These are phyloP conservation scores for Lepidiolamprologus cunningtoni DNA, from an alignment of 2,113 vertebrate species.

Conservation along the genomic window DNA sequence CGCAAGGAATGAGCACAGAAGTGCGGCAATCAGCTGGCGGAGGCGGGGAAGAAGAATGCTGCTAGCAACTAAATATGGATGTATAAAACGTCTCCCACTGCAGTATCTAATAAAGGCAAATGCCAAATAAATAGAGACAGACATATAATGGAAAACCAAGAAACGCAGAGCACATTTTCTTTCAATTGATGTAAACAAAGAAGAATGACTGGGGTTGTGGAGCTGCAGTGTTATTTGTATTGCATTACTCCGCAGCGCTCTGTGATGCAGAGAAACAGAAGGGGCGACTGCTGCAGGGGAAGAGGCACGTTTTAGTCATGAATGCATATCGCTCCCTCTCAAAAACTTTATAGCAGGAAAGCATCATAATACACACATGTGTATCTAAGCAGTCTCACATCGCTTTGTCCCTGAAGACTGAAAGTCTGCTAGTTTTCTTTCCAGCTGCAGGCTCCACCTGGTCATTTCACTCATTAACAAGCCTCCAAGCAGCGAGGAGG, in stretches of 20 bases:
- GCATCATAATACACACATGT: background rate
- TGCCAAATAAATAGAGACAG: background rate
- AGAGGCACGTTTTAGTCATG: background rate
- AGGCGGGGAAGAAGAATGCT: background rate
- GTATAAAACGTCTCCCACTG: background rate
- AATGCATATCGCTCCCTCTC: background rate
- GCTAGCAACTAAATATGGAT: background rate
- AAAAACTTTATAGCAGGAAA: background rate
- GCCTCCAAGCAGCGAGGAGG: background rate
- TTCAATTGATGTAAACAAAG: background rate
- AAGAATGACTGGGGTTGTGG: background rate
- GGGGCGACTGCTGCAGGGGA: background rate
- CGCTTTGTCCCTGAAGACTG: background rate
- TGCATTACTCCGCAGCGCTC: background rate
- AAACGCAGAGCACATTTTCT: background rate
- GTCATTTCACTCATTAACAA: conserved; percentile 1
- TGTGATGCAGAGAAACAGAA: background rate
- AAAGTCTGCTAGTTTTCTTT: background rate
- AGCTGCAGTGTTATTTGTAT: background rate
- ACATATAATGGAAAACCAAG: background rate
- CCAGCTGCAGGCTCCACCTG: background rate
- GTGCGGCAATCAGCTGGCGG: background rate
- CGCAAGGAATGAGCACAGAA: background rate
- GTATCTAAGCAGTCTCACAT: background rate
- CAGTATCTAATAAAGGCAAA: background rate